Percentiles rank a stretch among this genome's conserved stretches.
These are phyloP conservation scores for Nysson spinosus DNA, from an alignment of 2,888 invertebrate species.

Conservation along the genomic window DNA sequence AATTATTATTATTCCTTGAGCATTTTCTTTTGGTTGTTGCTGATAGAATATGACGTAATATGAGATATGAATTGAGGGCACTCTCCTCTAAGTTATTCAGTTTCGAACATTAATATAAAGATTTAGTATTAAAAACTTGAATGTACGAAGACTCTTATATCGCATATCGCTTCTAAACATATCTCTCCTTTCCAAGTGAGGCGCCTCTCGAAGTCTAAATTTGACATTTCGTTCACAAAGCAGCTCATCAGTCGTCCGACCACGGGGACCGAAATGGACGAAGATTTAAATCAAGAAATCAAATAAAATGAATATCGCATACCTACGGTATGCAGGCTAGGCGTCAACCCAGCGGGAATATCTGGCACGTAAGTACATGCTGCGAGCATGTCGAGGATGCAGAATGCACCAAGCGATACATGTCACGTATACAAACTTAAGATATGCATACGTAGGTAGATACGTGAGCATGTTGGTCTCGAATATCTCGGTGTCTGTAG, in stretches of 20 bases:
- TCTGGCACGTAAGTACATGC: conserved; percentile 60
- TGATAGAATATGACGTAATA: too few species aligned
- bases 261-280: conserved; percentile 36
- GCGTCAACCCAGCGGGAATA: conserved; percentile 61
- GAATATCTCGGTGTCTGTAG: conserved; percentile 33
- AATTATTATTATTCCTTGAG: too few species aligned
- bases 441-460: neutral
- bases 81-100: too few species aligned
- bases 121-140: too few species aligned
- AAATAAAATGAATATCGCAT: conserved; percentile 51
- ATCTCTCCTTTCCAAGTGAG: too few species aligned
- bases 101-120: too few species aligned
- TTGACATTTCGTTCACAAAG: conserved; percentile 47
- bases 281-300: conserved; percentile 60
- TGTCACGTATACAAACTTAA: too few species aligned
- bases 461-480: neutral
- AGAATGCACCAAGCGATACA: conserved; percentile 29
- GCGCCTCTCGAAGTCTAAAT: neutral
- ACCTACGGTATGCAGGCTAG: conserved; percentile 51
- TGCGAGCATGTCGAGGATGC: conserved; percentile 46
- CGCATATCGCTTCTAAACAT: too few species aligned
- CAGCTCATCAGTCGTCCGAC: conserved; percentile 44
- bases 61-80: too few species aligned
- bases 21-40: too few species aligned
- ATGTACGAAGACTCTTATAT: too few species aligned